Base-by-base conservation (phyloP, 2,888 invertebrate species). In the Plebejus melissa region DNA sequence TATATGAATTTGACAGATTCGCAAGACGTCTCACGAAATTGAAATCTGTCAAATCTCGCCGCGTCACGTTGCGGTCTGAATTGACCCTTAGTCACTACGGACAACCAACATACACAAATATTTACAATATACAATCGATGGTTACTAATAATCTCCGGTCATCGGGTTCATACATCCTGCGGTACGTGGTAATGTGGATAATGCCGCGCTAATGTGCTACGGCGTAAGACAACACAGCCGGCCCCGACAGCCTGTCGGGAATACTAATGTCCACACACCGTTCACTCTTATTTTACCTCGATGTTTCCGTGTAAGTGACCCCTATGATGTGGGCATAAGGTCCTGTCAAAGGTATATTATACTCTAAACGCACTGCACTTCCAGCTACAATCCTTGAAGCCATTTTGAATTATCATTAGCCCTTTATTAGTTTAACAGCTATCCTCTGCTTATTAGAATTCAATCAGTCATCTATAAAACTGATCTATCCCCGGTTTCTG, bases 211-310 rank as follows among this genome's bases (percentile, higher is more conserved):
- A 65, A 65, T 65, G 32, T 65, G 65, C 13, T 65, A 36, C 65
- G 65, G 65, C 65, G 32, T 65, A 65, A 32, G 65, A 65, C 65
- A 65, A 32, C 32, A 36, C 65, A 65, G 65, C 65, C 65, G 65
- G 65, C 13, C 4, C 32, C 32, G 13, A 32, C 65, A 36, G 65
- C 32, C 32, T 65, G 65, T 36, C 65, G 65, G 65, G 65, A 65
- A 65, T 65, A 65, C 32, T 65, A 65, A 65, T 65, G 2, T 32
- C 13, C 32, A 65, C 54, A 16, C 54, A 4, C 13, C 16, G 54
- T 54, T 54, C 16, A 16, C 54, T 54, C 13, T 54, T 54, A 54
- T 54, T 54, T 54, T 54, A 54, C 16, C 54, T 16, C 54, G 16
- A 54, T 54, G 54, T 54, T 54, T 4, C 54, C 4, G 4, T 54